Evolutionary conservation across 1,140 invertebrate species (phyloP).

Genomic region (Pararge aegeria): DNA sequence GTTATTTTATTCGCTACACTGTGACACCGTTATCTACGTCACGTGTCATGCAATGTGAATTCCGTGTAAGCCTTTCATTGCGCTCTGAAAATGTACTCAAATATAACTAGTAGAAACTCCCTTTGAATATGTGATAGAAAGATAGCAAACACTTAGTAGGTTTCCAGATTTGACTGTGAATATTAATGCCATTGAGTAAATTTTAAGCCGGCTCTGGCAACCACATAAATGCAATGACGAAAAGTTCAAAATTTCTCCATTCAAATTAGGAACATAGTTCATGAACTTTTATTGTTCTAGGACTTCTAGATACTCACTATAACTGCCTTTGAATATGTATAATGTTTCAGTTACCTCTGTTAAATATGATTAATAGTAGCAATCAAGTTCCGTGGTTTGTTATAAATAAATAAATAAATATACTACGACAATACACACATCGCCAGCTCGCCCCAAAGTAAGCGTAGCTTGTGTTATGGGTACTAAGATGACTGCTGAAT

Average conservation of each 20-base stretch:
- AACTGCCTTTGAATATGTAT: no score
- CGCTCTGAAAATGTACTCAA: background rate
- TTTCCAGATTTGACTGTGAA: background rate
- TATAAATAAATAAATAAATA: background rate
- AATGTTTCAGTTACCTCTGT: no score
- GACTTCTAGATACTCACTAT: no score
- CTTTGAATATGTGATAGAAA: background rate
- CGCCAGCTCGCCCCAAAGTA: no score
- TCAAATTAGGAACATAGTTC: no score
- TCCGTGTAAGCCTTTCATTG: conserved; percentile 14
- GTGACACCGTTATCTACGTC: background rate
- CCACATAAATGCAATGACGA: no score
- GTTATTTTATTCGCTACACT: background rate
- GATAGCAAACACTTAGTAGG: background rate
- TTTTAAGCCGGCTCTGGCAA: no score
- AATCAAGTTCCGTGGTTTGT: background rate
- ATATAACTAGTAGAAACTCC: background rate
- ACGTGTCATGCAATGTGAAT: conserved; percentile 7
- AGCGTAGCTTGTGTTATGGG: no score
- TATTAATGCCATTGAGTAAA: background rate
- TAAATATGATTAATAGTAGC: background rate
- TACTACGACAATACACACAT: no score
- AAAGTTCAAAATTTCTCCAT: no score
- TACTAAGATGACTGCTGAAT: no score
- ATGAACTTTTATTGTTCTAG: no score